Percentiles rank a stretch among this genome's conserved stretches.
Evolutionary conservation across 2,797 vertebrate genomes (phyloP).

Genomic region (Brachyalestes nurse): DNA sequence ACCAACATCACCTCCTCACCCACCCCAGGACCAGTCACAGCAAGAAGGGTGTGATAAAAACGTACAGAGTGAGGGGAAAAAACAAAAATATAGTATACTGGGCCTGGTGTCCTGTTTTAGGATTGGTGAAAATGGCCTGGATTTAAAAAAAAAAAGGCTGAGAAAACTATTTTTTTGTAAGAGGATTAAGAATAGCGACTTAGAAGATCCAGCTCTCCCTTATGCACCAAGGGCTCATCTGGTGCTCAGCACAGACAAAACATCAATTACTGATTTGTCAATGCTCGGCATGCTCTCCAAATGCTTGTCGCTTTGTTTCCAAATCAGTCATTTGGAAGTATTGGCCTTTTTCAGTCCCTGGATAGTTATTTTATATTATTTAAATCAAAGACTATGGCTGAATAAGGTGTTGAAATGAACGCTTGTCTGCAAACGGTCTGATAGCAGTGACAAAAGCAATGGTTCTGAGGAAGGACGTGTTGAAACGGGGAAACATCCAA

Average conservation of each 20-base stretch:
- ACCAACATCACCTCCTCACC: constrained; percentile 56
- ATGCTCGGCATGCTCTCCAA: constrained; percentile 62
- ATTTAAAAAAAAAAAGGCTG: constrained; percentile 16
- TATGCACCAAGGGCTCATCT: constrained; percentile 45
- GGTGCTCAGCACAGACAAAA: constrained; percentile 56
- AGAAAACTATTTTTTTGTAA: constrained; percentile 20
- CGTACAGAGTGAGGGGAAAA: constrained; percentile 41
- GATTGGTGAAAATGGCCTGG: not conserved
- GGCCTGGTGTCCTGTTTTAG: not conserved
- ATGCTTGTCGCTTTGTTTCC: constrained; percentile 58
- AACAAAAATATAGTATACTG: constrained; percentile 39
- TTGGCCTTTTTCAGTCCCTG: constrained; percentile 48
- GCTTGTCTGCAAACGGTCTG: constrained; percentile 38
- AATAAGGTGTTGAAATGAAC: constrained; percentile 59
- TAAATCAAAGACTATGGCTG: constrained; percentile 38
- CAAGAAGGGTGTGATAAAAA: constrained; percentile 53
- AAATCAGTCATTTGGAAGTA: constrained; percentile 68
- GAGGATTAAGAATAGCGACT: constrained; percentile 24
- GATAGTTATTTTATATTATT: constrained; percentile 41
- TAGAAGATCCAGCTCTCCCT: constrained; percentile 19
- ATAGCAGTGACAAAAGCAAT: constrained; percentile 40
- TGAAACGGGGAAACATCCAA: constrained; percentile 19
- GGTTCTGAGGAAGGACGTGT: constrained; percentile 18
- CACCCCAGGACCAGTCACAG: constrained; percentile 52
- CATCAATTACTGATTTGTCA: constrained; percentile 61